Conservation (phyloP, 1,140 invertebrate genomes). For the Sitobion miscanthi region DNA sequence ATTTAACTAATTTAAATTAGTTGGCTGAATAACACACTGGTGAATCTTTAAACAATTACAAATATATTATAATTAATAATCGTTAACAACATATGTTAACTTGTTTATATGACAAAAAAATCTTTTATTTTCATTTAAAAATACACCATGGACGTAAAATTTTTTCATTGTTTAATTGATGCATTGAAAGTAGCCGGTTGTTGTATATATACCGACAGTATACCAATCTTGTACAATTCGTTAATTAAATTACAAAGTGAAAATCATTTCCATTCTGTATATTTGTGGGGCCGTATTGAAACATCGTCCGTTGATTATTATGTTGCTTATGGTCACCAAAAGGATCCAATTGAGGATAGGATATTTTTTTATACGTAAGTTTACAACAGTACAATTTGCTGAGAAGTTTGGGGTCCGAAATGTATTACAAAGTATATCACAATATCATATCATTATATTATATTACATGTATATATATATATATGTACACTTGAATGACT, state of each 20-base stretch:
- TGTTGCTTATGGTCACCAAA: conserved; percentile 38
- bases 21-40: neutral
- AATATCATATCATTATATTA: too few relatives aligned
- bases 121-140: neutral
- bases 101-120: neutral
- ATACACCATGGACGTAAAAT: conserved; percentile 16
- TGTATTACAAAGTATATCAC: neutral
- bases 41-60: neutral
- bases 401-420: neutral
- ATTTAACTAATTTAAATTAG: neutral
- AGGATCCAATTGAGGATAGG: neutral
- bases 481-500: neutral
- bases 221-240: conserved; percentile 46
- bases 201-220: neutral
- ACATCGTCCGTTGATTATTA: conserved; percentile 28
- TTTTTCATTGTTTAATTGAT: neutral
- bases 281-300: conserved; percentile 29
- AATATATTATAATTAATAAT: neutral
- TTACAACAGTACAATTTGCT: neutral
- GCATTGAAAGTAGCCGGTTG: conserved; percentile 1
- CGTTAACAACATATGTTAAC: neutral
- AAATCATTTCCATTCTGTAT: conserved; percentile 36
- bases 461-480: too few relatives aligned
- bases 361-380: conserved; percentile 48
- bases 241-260: conserved; percentile 43